These are phyloP conservation scores for Theropithecus gelada DNA, from an alignment of 2,113 vertebrate genomes.

Conservation along the genomic window DNA sequence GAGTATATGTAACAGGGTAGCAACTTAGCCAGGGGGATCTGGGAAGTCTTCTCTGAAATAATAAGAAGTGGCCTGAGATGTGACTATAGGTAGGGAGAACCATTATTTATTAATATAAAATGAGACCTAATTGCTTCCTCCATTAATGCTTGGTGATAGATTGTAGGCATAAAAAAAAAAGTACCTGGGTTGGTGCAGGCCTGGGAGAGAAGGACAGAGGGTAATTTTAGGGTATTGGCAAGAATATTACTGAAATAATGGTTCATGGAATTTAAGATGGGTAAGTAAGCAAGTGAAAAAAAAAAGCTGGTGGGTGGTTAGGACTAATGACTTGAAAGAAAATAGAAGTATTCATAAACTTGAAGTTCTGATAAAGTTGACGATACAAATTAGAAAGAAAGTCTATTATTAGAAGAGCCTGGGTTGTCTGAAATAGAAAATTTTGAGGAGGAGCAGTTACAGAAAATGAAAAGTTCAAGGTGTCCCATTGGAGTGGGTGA, in stretches of 20 bases:
- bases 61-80: background rate
- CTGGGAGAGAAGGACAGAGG: background rate
- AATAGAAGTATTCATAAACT: background rate
- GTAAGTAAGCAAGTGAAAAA: background rate
- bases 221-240: background rate
- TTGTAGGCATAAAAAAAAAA: background rate
- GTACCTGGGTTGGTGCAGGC: background rate
- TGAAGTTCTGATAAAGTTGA: background rate
- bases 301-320: background rate
- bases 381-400: background rate
- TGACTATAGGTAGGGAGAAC: background rate
- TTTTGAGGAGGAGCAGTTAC: background rate
- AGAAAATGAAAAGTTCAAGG: background rate
- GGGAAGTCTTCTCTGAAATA: background rate
- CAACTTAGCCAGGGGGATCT: background rate
- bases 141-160: background rate
- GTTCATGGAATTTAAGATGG: background rate
- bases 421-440: background rate
- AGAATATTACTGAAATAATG: background rate
- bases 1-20: background rate
- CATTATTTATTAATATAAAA: background rate
- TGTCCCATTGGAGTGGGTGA: background rate
- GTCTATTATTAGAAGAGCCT: background rate
- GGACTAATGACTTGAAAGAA: background rate
- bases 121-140: background rate